Base-by-base conservation (phyloP, 1,140 invertebrate species). In the Callitettix versicolor region DNA sequence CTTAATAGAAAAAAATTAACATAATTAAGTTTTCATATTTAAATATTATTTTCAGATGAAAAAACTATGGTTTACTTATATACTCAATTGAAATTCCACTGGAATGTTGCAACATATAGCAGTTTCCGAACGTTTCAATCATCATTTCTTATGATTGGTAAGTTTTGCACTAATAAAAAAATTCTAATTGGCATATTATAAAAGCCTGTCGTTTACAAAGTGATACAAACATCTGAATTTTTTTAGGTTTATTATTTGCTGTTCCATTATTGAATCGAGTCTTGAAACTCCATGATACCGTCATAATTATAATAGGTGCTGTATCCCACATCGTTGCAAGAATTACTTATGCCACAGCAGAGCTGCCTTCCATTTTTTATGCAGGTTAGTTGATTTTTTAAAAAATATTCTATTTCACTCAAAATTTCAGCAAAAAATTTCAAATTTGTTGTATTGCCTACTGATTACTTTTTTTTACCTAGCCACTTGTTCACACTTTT, bases 81-180 rank as follows among this genome's bases (percentile, higher is more conserved):
- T 51, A 81, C 81, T 0, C 71, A 76, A 36, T 66, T 76, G 20
- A 75, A 79, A 21, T 86, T 87, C 61, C 65, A 79, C 26, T 88
- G 85, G 85, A 69, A 74, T 40, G 71, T 80, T 0, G 64, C 65
- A 1, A 68, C 73, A 4, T 85, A 75, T 62, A 86, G 84, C 60
- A 69, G 74, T 44, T 87, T 84, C 58, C 76, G 79, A 57, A 85
- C 81, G 0, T 83, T 82, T 52, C 76, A 84, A 56, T 85, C 82
- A 4, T 62, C 73, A 1, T 68, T 80, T 0, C 86, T 81, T 62
- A 81, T 85, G 2, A 38, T 81, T 47, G 69, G 73, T 74, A 55
- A 64, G 65, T 66, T 38, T 30, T 17, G 9, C n/a, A n/a, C n/a
- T n/a, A n/a, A n/a, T n/a, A n/a, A n/a, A n/a, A n/a, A n/a, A n/a